Base-by-base conservation (phyloP, 2,797 vertebrate species). In the Sebastes flavidus region DNA sequence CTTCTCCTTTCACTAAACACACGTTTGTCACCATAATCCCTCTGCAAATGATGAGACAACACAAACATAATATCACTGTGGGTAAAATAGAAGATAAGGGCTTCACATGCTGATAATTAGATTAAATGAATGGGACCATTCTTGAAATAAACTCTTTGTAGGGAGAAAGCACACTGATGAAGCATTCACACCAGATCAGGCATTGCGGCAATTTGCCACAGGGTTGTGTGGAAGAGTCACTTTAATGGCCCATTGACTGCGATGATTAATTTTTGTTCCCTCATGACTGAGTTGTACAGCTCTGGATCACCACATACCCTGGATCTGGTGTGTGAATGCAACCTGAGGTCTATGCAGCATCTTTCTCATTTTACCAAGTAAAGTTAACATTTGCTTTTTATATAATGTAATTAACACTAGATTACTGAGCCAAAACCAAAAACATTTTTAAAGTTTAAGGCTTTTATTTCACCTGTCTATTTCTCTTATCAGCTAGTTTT, bases 1-100 rank as follows among this genome's bases (percentile, higher is more conserved):
- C 98, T 97, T 92, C 97, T 97, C 27, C 98, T 95, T 84, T 99
- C 99, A 67, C 97, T 97, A 89, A 99, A 99, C 76, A 98, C 94
- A 77, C 98, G 96, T 84, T 99, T 99, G 88, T 99, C 98, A 67
- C 97, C 97, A 93, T 96, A 99, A 74, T 99, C 99, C 85, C 98
- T 97, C 98, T 99, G 93, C 8, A 77, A 55, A 54, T 61, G 24
- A 87, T 30, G 8, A 62, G 1, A 71, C n/a, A 58, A 88, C 61
- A 83, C 2, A 14, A 54, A 81, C 8, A 32, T 7, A 25, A 14
- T 6, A 8, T 65, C 4, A 58, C 22, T 18, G 1, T 8, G 3
- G 2, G 3, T 6, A 8, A 66, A 65, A 54, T 1, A 6, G 8
- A 58, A 30, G 4, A 49, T 34, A 49, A 54, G 2, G 30, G 12